Base-by-base conservation (phyloP, 2,888 invertebrate species). In the Eurois occulta region DNA sequence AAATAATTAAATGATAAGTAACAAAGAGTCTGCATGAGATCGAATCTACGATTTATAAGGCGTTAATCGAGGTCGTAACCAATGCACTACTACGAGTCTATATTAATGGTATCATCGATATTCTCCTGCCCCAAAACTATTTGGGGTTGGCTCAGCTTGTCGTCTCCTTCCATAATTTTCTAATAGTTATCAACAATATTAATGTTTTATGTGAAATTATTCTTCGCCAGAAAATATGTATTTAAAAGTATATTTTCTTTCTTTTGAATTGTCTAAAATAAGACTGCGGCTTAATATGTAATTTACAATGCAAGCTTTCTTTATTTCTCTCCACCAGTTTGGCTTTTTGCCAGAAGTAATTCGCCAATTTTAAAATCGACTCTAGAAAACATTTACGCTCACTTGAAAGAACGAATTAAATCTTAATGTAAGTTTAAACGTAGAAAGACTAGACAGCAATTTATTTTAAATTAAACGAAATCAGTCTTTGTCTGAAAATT, bases 351-450 rank as follows among this genome's bases (percentile, higher is more conserved):
- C 79, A 79, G 60, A 2, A 35, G 18, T 21, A 2, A 73, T 73
- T 58, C 21, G 21, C 48, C 73, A 80, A 67, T 62, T 80, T 73
- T 74, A 52, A 67, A 80, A 74, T 52, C 60, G n/a, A 67, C 5
- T 80, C 28, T 13, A 60, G 24, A 67, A 67, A 43, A 62, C 28
- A 73, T 66, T 80, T 43, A 18, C 18, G 65, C 4, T 52, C 18
- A 43, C 48, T 52, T 62, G 60, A 35, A 48, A 62, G 24, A n/a
- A 60, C 18, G 32, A 77, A 77, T 78, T 18, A n/a, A 60, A 78
- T 69, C n/a, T 78, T 78, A 78, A 78, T 48, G 48, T 58, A 58
- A 58, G n/a, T 68, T 68, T 4, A n/a, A 58, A 60, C 32, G 13
- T 38, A 21, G 5, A 67, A 8, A 32, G 21, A n/a, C 18, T 35